Evolutionary conservation across 2,888 invertebrate species (phyloP).

Genomic region (Sarcophaga carnaria): DNA sequence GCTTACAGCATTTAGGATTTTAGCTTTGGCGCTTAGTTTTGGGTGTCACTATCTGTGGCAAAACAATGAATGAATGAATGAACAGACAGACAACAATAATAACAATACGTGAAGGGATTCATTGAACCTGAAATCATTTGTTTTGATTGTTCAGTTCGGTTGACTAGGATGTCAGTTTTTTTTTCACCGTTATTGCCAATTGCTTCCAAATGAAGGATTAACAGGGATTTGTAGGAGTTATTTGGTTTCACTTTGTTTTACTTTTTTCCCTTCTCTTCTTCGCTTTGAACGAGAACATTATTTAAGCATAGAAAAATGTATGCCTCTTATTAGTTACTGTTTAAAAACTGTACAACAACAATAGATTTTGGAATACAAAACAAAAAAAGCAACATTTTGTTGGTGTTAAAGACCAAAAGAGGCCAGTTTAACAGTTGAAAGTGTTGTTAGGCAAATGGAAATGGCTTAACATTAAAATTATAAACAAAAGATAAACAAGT

Average conservation of each 20-base stretch:
- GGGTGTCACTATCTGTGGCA: slow-evolving; percentile 60
- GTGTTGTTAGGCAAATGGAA: no score
- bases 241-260: slow-evolving; percentile 13
- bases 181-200: slow-evolving; percentile 37
- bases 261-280: background rate
- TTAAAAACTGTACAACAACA: background rate
- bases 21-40: slow-evolving; percentile 63
- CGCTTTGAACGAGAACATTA: background rate
- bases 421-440: no score
- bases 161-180: slow-evolving; percentile 8
- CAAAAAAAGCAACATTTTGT: no score
- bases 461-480: no score
- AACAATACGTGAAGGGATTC: slow-evolving; percentile 24
- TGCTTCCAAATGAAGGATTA: slow-evolving; percentile 59
- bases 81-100: slow-evolving; percentile 24
- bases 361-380: no score
- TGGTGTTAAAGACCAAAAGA: no score
- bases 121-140: slow-evolving; percentile 66
- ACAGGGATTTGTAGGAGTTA: slow-evolving; percentile 44
- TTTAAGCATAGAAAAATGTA: background rate
- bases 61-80: slow-evolving; percentile 57
- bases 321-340: background rate
- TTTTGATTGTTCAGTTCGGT: slow-evolving; percentile 57
- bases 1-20: slow-evolving; percentile 41
- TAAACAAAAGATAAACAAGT: no score